Evolutionary conservation across 2,888 invertebrate species (phyloP), one percentile per base, ranked within the genome.

Genomic region (Alviniconcha strummeri): DNA sequence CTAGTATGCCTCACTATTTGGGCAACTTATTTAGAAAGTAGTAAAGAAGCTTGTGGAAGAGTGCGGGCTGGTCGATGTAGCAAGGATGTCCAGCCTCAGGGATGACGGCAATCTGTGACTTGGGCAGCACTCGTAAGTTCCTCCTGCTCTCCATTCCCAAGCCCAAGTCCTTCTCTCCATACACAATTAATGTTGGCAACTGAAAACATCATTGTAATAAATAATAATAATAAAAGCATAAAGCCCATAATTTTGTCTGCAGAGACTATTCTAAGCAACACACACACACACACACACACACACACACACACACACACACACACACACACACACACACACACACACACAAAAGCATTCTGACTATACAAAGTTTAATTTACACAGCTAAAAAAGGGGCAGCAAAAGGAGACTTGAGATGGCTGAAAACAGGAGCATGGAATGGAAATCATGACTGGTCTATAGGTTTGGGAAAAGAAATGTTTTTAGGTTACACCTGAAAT

Each of bases 141-240:
- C 91, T 86, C 4, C 89, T 86, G 4, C 94, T 92, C 9, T 77
- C 17, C 7, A 88, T 87, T 5, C 94, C 94, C n/a, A 77, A 11
- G 0, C 81, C 86, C 19, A 86, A 88, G 87, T 95, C 95, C 36
- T 92, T 91, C n/a, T 91, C 90, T n/a, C 95, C 95, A 89, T 93
- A 94, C 0, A 94, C 92, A 72, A 94, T 93, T 86, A 94, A 88
- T 2, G 94, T 94, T 52, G 94, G 94, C 11, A 94, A 89, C 94
- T 94, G 90, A 57, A 90, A 90, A 36, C 36, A 36, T 36, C 36
- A 36, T 36, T 36, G 36, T 36, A 36, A 36, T 36, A 36, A 36
- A 36, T 36, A 36, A 36, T 36, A 36, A 36, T 36, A 36, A 36
- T 36, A 36, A 36, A 36, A 36, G 36, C 36, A 36, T 36, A 36